Evolutionary conservation across 2,797 vertebrate species (phyloP).

Genomic region (Vultur gryphus): DNA sequence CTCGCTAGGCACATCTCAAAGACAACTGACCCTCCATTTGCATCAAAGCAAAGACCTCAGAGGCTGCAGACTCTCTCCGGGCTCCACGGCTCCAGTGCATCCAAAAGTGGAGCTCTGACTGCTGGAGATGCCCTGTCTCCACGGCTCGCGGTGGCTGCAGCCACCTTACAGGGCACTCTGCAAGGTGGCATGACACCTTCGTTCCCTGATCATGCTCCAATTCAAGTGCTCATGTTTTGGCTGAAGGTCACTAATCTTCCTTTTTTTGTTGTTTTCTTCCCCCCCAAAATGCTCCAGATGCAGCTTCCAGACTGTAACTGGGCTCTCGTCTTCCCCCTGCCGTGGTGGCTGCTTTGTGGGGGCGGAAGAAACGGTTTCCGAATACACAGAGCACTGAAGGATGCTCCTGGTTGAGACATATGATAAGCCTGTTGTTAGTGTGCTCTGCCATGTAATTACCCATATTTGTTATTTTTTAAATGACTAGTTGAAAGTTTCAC

Average conservation of each 20-base stretch:
- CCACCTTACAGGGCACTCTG: neutral
- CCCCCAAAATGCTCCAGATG: neutral
- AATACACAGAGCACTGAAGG: neutral
- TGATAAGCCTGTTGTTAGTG: neutral
- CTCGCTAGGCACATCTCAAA: neutral
- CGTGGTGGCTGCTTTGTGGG: neutral
- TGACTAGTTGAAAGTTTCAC: neutral
- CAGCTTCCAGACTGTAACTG: neutral
- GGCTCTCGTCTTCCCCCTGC: neutral
- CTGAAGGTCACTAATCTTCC: neutral
- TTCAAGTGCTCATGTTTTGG: neutral
- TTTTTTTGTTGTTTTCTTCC: no score
- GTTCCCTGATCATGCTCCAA: neutral
- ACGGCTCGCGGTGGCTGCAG: fast-evolving
- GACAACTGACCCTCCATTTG: neutral
- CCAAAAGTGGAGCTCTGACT: neutral
- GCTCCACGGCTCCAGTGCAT: neutral
- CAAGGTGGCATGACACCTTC: neutral
- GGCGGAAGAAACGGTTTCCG: neutral
- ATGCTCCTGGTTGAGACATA: neutral
- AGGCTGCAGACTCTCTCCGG: neutral
- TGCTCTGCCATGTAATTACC: neutral
- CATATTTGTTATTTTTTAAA: neutral
- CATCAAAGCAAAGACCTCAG: neutral
- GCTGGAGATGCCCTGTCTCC: neutral